A percentile compares a stretch with the other conserved stretches of the same genome.
These are phyloP conservation scores for Hystrix cristata DNA, from an alignment of 2,113 vertebrate species.

Conservation along the genomic window DNA sequence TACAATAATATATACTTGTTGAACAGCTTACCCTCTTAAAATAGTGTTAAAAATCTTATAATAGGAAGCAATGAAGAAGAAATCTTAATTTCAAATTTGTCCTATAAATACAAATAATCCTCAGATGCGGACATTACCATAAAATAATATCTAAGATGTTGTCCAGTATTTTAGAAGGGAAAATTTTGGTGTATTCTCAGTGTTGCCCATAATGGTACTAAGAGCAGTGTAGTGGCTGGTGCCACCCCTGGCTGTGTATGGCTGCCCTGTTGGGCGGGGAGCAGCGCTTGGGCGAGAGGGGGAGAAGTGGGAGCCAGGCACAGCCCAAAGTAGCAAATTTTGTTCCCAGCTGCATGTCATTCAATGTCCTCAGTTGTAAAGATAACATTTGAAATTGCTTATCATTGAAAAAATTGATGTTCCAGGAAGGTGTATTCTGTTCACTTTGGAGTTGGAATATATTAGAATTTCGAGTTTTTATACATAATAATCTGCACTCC, in stretches of 20 bases:
- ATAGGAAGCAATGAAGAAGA: background rate
- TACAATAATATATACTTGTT: background rate
- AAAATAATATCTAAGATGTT: background rate
- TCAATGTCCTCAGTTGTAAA: background rate
- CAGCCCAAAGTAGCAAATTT: background rate
- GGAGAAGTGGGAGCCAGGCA: background rate
- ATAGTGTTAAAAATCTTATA: background rate
- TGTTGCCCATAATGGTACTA: background rate
- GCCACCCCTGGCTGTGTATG: rapidly evolving
- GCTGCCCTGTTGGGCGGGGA: background rate
- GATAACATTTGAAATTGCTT: background rate
- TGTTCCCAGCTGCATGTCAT: background rate
- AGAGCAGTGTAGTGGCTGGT: background rate
- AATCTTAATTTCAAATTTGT: background rate
- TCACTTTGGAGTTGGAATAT: background rate
- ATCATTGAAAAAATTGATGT: background rate
- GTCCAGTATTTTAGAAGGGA: background rate
- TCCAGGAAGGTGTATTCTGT: background rate
- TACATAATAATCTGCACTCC: background rate
- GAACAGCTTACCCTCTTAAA: background rate
- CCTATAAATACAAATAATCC: background rate
- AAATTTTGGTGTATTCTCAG: background rate
- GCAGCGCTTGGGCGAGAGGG: background rate
- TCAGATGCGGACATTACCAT: background rate
- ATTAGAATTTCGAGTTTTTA: background rate